A percentile compares a stretch with the other conserved stretches of the same genome.
Evolutionary conservation across 2,888 invertebrate species (phyloP).

Genomic region (Rhagophthalmus giganteus): DNA sequence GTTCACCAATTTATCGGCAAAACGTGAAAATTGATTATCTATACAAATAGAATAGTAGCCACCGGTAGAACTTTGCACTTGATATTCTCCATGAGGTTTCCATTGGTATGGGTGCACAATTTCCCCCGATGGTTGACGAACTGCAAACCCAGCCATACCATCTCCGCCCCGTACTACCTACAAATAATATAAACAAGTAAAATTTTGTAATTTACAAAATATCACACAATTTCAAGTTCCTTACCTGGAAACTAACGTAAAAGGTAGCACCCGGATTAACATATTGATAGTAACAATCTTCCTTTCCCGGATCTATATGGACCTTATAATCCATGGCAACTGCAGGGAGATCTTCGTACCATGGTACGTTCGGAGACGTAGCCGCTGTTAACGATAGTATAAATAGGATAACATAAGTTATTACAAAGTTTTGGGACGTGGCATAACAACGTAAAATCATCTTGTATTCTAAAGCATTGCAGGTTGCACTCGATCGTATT

Average conservation of each 20-base stretch:
- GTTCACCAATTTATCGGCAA: conserved; percentile 87
- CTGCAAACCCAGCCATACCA: conserved; percentile 91
- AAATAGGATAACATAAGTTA: conserved; percentile 15
- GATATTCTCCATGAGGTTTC: conserved; percentile 87
- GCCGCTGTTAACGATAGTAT: conserved; percentile 8
- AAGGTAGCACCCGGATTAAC: conserved; percentile 90
- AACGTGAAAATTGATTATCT: conserved; percentile 90
- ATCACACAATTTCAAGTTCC: neutral
- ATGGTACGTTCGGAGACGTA: conserved; percentile 62
- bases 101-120: conserved; percentile 90
- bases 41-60: conserved; percentile 91
- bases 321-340: conserved; percentile 96
- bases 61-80: conserved; percentile 77
- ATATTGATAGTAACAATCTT: conserved; percentile 95
- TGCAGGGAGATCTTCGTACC: conserved; percentile 87
- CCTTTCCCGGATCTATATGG: conserved; percentile 90
- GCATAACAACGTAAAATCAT: conserved; percentile 18
- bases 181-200: conserved; percentile 33
- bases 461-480: conserved; percentile 19
- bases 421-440: conserved; percentile 17
- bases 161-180: conserved; percentile 92
- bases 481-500: conserved; percentile 21
- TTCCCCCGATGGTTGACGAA: conserved; percentile 81
- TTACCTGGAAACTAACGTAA: conserved; percentile 91
- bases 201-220: neutral